Evolutionary conservation across 2,888 invertebrate species (phyloP), one percentile per base, ranked within the genome.

Genomic region (Argyresthia goedartella): DNA sequence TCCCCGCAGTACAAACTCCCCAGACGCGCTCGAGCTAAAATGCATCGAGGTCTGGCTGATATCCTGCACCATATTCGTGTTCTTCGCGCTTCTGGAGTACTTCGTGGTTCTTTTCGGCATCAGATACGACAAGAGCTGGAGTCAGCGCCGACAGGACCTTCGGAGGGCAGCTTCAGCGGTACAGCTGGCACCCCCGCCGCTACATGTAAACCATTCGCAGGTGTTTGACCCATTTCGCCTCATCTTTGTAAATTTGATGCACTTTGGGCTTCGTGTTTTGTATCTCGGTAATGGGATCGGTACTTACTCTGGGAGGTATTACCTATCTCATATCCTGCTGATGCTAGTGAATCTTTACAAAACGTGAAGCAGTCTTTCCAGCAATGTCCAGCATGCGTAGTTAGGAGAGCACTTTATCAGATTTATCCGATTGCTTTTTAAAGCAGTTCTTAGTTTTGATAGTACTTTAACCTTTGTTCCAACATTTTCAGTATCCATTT

Each of bases 21-120:
- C 90, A 33, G 89, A 89, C 62, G 90, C 90, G 2, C 72, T 90
- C 52, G 90, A 90, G 68, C 69, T 90, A 54, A 90, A 90, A 65
- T 90, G 90, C 69, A 89, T 90, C 60, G 90, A 90, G 67, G 90
- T 90, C 58, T 90, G 90, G 90, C 76, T 90, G 66, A 89, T 90
- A 69, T 90, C 89, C 45, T 90, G 90, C 77, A 90, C 90, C 46
- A 72, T 90, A 62, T 90, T 90, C 73, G 90, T 90, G 57, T 90
- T 90, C 71, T 78, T 90, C 60, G 90, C 90, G 1, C 71, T 90
- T 51, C 76, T 90, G 64, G 90, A 90, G 69, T 90, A 90, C 70
- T 90, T 90, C 65, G 88, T 90, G 59, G 90, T 90, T 55, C 76
- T 90, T 44, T 90, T 90, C 67, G 90, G 90, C 54, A 90, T 90